Percentiles rank a stretch among this genome's conserved stretches.
Evolutionary conservation across 2,113 vertebrate species (phyloP).

Genomic region (Etheostoma cragini): DNA sequence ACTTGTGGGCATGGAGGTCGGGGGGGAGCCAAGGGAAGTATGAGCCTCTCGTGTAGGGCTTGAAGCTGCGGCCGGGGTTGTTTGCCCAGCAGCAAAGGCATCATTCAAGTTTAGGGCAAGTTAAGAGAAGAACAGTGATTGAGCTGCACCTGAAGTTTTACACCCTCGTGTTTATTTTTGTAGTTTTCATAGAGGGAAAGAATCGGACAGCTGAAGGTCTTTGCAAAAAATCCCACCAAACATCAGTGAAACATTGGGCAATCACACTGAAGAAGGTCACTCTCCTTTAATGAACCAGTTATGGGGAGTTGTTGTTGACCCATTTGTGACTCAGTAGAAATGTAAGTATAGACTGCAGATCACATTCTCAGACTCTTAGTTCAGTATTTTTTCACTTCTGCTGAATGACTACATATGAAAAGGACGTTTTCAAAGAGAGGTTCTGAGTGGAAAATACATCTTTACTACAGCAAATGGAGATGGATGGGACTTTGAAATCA

Average conservation of each 20-base stretch:
- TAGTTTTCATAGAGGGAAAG: slow-evolving; percentile 50
- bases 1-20: slow-evolving; percentile 52
- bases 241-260: background rate
- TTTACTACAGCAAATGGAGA: background rate
- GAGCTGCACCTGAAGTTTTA: slow-evolving; percentile 61
- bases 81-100: slow-evolving; percentile 52
- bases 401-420: background rate
- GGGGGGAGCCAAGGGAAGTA: slow-evolving; percentile 37
- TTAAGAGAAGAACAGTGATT: slow-evolving; percentile 40
- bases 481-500: background rate
- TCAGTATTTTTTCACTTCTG: background rate
- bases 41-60: slow-evolving; percentile 32
- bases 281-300: slow-evolving; percentile 9
- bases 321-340: slow-evolving; percentile 4
- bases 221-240: slow-evolving; percentile 3
- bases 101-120: slow-evolving; percentile 53
- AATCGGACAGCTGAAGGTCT: background rate
- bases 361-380: slow-evolving; percentile 32
- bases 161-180: slow-evolving; percentile 30
- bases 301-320: background rate
- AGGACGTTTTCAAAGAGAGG: background rate
- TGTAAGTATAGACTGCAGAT: background rate
- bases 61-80: slow-evolving; percentile 32
- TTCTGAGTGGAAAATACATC: background rate
- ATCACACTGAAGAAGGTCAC: slow-evolving; percentile 14